Conservation (phyloP, 2,888 invertebrate genomes). For the Plutella xylostella region DNA sequence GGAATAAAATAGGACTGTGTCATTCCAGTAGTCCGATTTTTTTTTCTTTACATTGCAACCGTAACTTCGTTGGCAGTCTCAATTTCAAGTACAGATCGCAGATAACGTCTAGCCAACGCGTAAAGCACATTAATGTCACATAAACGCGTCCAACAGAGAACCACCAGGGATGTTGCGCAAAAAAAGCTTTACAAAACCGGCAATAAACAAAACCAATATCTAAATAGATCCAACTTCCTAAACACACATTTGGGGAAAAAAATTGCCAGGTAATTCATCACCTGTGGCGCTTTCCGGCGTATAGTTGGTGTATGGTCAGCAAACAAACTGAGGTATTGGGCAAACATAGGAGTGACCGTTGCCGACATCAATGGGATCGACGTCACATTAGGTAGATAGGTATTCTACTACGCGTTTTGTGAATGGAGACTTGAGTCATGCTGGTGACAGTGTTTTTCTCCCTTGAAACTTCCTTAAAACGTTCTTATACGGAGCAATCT, state of each 20-base stretch:
- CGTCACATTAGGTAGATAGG: no score
- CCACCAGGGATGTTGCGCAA: background rate
- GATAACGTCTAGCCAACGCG: background rate
- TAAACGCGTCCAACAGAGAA: background rate
- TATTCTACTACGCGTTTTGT: no score
- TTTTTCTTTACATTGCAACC: no score
- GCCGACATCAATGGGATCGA: conserved; percentile 44
- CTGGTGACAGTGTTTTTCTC: no score
- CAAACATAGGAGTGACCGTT: conserved; percentile 45
- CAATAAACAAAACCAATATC: conserved; percentile 19
- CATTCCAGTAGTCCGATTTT: no score
- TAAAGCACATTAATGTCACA: background rate
- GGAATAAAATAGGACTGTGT: no score
- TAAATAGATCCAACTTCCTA: conserved; percentile 33
- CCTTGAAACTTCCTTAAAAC: no score
- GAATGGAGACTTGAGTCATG: conserved; percentile 45
- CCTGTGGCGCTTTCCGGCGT: conserved; percentile 9
- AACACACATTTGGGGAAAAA: conserved; percentile 36
- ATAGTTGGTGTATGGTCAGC: background rate
- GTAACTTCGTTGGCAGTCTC: background rate
- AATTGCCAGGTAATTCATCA: conserved; percentile 34
- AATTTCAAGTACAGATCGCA: background rate
- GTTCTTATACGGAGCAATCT: no score
- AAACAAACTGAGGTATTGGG: conserved; percentile 24
- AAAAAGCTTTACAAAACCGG: conserved; percentile 6